These are phyloP conservation scores for Aphelenchoides bicaudatus DNA, from an alignment of 2,888 invertebrate genomes.

Conservation along the genomic window DNA sequence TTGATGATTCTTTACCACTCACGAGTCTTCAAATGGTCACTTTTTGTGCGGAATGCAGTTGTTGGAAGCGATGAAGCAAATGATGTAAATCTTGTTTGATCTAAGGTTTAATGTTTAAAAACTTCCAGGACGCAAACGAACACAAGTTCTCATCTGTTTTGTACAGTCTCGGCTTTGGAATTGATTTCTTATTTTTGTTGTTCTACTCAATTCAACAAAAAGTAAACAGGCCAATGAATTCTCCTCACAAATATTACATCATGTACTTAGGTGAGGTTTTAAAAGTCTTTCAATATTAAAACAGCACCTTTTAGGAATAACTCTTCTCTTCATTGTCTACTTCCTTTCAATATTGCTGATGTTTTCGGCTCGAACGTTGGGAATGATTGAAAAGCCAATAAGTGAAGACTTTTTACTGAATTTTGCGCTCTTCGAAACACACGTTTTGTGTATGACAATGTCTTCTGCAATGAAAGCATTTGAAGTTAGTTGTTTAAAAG, in stretches of 20 bases:
- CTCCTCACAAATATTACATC: constrained; percentile 1
- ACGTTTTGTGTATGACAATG: not conserved
- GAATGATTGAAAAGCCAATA: not conserved
- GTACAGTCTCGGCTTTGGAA: not conserved
- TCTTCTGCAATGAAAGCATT: constrained; percentile 8
- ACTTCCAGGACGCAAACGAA: not conserved
- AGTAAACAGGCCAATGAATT: not conserved
- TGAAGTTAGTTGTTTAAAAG: too few relatives aligned
- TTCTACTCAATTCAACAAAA: not conserved
- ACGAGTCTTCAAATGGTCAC: not conserved
- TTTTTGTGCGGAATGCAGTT: not conserved
- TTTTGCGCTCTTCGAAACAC: not conserved
- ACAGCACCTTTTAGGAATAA: too few relatives aligned
- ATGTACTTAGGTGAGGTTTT: not conserved
- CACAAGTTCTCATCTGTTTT: not conserved
- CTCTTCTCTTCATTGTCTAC: constrained; percentile 4
- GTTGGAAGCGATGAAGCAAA: not conserved
- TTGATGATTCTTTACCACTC: not conserved
- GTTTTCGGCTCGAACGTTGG: not conserved
- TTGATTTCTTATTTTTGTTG: constrained; percentile 3
- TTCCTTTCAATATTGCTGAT: constrained; percentile 9
- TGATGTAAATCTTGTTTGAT: not conserved
- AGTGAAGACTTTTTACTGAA: not conserved
- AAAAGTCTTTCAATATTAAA: too few relatives aligned
- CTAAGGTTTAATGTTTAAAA: not conserved